A percentile compares a stretch with the other conserved stretches of the same genome.
Evolutionary conservation across 2,888 invertebrate genomes (phyloP).

Genomic region (Patella ulyssiponensis): DNA sequence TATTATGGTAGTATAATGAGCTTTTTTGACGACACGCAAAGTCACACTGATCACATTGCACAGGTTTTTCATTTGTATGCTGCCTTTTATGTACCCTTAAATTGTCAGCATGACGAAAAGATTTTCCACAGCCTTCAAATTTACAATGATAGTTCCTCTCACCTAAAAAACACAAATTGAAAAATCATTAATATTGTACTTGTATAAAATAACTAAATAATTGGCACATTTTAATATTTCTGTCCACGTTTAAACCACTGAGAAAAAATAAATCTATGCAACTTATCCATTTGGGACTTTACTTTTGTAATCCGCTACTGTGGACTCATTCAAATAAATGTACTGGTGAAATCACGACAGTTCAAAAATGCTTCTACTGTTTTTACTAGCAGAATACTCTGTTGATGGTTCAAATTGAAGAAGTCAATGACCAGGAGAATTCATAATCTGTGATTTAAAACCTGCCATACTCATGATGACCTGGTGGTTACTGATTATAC

Average conservation of each 20-base stretch:
- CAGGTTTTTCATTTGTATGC: conserved; percentile 69
- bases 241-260: not conserved
- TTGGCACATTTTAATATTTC: too few species aligned
- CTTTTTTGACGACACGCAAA: conserved; percentile 69
- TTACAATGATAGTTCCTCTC: conserved; percentile 67
- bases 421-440: too few species aligned
- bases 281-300: not conserved
- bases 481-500: too few species aligned
- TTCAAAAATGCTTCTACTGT: too few species aligned
- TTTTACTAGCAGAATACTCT: too few species aligned
- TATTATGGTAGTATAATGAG: conserved; percentile 67
- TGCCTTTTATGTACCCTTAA: conserved; percentile 67
- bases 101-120: conserved; percentile 68
- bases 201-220: too few species aligned
- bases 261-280: not conserved
- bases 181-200: not conserved
- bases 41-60: conserved; percentile 68
- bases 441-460: too few species aligned
- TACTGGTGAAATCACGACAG: too few species aligned
- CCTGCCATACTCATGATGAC: too few species aligned
- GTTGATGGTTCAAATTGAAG: too few species aligned
- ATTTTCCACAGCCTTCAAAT: conserved; percentile 68
- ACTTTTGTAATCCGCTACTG: too few species aligned
- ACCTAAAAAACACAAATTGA: conserved; percentile 52
- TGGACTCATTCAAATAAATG: too few species aligned